Base-by-base conservation (phyloP, 2,888 invertebrate species). In the Drosophila austrosaltans region DNA sequence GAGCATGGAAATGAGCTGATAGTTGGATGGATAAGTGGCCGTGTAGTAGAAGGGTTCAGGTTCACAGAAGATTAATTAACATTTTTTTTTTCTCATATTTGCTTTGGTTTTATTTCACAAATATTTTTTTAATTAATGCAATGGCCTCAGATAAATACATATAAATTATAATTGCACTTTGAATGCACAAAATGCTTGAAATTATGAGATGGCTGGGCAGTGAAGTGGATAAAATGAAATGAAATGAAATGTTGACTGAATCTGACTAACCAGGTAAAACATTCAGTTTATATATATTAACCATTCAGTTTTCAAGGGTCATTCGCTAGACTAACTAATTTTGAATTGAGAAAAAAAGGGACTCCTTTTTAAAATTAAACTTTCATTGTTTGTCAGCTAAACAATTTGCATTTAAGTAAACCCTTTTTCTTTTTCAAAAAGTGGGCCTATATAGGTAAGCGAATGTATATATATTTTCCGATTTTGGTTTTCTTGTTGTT, bases 401-500 rank as follows among this genome's bases (percentile, higher is more conserved):
- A 36, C 8, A 36, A 36, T 36, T 36, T 36, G 36, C 36, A 36
- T 36, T 36, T 25, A 48, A 48, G 48, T 25, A 48, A 48, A 10
- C 48, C 48, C 16, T 44, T 48, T 40, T 48, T 48, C 25, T 48
- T 25, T 48, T 8, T 3, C 5, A 36, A 36, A 36, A 36, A 8
- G 28, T 28, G 1, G 36, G 8, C 32, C 32, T 32, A 32, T 32
- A 22, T 48, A 48, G 8, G 3, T n/a, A 40, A 40, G 3, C 1
- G 40, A 1, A 48, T 22, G 3, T 48, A 25, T 53, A 53, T 57
- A 64, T 22, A 58, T 76, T 67, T 65, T n/a, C 16, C 53, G 59
- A 53, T 63, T 69, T 53, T 40, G 59, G 44, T 71, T 32, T 67
- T 28, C 39, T 74, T 66, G 73, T 22, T 72, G 74, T 74, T 61